Percentiles rank a stretch among this genome's conserved stretches.
Evolutionary conservation across 1,140 invertebrate genomes (phyloP).

Genomic region (Panonychus citri): DNA sequence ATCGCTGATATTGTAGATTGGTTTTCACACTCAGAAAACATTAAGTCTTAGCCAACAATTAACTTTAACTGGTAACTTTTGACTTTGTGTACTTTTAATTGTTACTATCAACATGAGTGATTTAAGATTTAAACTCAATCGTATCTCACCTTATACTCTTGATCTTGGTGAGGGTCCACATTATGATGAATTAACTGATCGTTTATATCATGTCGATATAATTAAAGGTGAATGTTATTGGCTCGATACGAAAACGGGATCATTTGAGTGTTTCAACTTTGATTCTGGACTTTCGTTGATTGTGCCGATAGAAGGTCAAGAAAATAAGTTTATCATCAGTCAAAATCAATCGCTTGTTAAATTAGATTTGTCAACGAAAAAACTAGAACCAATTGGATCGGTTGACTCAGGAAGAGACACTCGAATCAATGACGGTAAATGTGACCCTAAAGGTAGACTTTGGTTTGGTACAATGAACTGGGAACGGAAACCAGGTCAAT

Average conservation of each 20-base stretch:
- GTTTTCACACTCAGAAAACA: too few species aligned
- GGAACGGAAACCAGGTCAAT: slow-evolving; percentile 16
- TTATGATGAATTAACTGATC: slow-evolving; percentile 36
- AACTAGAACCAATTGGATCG: slow-evolving; percentile 26
- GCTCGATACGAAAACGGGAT: slow-evolving; percentile 19
- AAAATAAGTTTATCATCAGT: slow-evolving; percentile 35
- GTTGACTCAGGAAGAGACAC: slow-evolving; percentile 29
- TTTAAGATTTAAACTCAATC: slow-evolving; percentile 27
- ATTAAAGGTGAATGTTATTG: slow-evolving; percentile 31
- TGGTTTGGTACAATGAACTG: slow-evolving; percentile 37
- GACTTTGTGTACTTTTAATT: too few species aligned
- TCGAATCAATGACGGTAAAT: slow-evolving; percentile 29
- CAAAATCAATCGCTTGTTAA: slow-evolving; percentile 33
- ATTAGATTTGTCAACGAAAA: slow-evolving; percentile 34
- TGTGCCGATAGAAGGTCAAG: slow-evolving; percentile 37
- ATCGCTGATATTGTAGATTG: too few species aligned
- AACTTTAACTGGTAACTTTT: too few species aligned
- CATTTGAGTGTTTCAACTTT: slow-evolving; percentile 21
- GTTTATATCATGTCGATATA: slow-evolving; percentile 42
- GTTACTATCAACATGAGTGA: too few species aligned
- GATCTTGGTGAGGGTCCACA: slow-evolving; percentile 30
- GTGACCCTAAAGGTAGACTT: slow-evolving; percentile 46
- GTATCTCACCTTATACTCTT: slow-evolving; percentile 28
- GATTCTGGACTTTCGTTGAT: slow-evolving; percentile 22
- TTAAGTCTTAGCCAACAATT: too few species aligned